Evolutionary conservation across 2,797 vertebrate genomes (phyloP), one percentile per base, ranked within the genome.

Genomic region (Hyperoplus lanceolatus): DNA sequence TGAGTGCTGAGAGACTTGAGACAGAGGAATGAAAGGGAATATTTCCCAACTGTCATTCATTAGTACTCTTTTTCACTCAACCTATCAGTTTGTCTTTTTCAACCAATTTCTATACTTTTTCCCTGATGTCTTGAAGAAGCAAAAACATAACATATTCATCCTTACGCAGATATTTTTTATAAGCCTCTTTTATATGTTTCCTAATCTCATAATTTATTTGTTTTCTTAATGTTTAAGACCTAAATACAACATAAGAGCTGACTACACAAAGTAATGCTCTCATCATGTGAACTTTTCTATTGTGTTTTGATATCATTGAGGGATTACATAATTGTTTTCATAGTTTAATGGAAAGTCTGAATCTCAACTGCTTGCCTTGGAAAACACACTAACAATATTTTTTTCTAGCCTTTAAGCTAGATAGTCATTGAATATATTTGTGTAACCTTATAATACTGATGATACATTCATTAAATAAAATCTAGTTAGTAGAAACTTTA

Each of bases 31-130:
- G 87, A 89, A 87, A 85, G 79, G 16, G 38, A 84, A 66, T 46
- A 72, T 90, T 93, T 93, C 82, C 83, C 89, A 75, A 84, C 46
- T 67, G 81, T 41, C 80, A 7, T 80, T 90, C 75, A 89, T 90
- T 87, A 87, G 55, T 67, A 29, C 66, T 54, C 54, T 57, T 79
- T 83, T 76, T 76, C 64, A 79, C 65, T 82, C 75, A 75, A 77
- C 77, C 78, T 73, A 80, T 89, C 79, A 80, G 75, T 82, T 90
- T 74, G 77, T 38, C 60, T 51, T 82, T 65, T 84, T 85, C 83
- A 92, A 89, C 79, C 74, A 75, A 75, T 86, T 90, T 84, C 83
- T 87, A 88, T 80, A 87, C 73, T 69, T 80, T 70, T 77, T 69
- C 85, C 76, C 70, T 50, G 53, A 65, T 39, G 55, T 81, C 55